Evolutionary conservation across 2,797 vertebrate species (phyloP).

Genomic region (Poliocrania exsul): DNA sequence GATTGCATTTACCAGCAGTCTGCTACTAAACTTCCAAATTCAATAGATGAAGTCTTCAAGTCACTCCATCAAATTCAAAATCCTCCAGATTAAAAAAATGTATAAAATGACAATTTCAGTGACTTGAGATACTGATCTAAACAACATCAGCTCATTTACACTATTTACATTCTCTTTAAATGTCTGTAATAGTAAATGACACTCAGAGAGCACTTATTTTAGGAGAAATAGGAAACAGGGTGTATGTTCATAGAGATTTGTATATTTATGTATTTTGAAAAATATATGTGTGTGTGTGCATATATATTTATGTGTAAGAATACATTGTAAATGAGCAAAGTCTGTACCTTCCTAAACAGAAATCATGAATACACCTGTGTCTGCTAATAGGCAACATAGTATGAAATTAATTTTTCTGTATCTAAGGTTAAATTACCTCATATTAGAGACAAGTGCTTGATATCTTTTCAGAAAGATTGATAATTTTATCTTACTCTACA

Average conservation of each 20-base stretch:
- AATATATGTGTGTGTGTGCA: not conserved
- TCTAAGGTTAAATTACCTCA: not conserved
- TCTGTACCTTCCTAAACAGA: not conserved
- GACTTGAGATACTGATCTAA: not conserved
- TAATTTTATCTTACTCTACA: conserved; percentile 49
- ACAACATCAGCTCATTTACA: not conserved
- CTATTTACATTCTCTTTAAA: not conserved
- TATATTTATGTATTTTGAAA: not conserved
- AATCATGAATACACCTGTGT: not conserved
- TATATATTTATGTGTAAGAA: not conserved
- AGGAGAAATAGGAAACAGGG: not conserved
- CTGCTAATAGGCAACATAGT: not conserved
- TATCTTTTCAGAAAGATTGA: conserved; percentile 25
- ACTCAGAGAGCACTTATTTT: not conserved
- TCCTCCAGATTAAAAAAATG: not conserved
- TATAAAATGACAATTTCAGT: not conserved
- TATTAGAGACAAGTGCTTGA: not conserved
- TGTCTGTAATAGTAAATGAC: not conserved
- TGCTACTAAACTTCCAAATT: not conserved
- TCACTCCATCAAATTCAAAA: not conserved
- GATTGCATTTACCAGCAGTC: not conserved
- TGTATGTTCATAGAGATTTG: not conserved
- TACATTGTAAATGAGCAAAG: not conserved
- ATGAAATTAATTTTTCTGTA: conserved; percentile 59
- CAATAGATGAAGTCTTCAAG: not conserved